Conservation (phyloP, 2,797 vertebrate species). For the Xiphorhynchus erythropygius region DNA sequence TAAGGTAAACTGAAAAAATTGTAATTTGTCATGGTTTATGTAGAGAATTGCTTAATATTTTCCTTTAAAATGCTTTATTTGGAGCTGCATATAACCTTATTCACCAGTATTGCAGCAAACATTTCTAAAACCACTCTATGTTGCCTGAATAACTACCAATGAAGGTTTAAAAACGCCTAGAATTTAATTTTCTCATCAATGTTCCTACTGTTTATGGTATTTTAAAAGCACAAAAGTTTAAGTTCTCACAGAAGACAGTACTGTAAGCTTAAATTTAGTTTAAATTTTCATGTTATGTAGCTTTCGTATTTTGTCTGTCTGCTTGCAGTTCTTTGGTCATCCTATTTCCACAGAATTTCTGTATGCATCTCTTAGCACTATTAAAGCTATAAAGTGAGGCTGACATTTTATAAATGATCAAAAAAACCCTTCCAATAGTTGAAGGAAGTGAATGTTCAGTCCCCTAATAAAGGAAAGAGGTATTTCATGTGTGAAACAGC, state of each 20-base stretch:
- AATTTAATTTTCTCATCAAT: background rate
- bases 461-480: background rate
- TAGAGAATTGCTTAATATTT: background rate
- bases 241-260: background rate
- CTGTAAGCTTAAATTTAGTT: background rate
- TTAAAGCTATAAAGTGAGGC: background rate
- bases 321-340: background rate
- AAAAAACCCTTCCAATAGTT: background rate
- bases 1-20: background rate
- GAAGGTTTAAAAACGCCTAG: background rate
- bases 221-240: background rate
- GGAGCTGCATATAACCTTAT: background rate
- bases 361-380: background rate
- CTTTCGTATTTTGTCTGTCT: background rate
- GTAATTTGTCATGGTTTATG: background rate
- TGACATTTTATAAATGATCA: background rate
- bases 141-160: background rate
- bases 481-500: background rate
- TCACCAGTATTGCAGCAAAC: background rate
- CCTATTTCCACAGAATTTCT: background rate
- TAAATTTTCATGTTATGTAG: background rate
- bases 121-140: background rate
- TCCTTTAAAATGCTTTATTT: background rate
- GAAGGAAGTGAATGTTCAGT: background rate
- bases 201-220: background rate